Conservation (phyloP, 2,797 vertebrate genomes). For the Gastrophryne carolinensis region DNA sequence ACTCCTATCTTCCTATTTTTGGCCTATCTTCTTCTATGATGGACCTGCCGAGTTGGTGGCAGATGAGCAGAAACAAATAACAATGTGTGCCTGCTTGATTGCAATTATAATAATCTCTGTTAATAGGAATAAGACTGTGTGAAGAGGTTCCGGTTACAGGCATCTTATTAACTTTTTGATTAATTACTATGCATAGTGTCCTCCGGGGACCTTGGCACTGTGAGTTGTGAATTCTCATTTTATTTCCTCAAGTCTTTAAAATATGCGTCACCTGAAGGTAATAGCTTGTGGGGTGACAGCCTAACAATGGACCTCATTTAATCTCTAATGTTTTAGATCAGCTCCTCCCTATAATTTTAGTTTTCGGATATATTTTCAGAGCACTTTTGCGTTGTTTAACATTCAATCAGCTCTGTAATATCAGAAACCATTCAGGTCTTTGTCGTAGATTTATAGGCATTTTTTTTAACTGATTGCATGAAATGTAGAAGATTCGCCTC, state of each 20-base stretch:
- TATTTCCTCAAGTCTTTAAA: constrained; percentile 56
- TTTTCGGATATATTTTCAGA: not conserved
- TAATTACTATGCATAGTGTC: constrained; percentile 75
- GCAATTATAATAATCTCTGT: constrained; percentile 77
- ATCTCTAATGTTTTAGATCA: constrained; percentile 23
- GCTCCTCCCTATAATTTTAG: constrained; percentile 23
- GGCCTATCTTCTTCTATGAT: constrained; percentile 70
- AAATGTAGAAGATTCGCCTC: not conserved
- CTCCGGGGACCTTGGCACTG: constrained; percentile 62
- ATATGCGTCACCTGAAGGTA: constrained; percentile 63
- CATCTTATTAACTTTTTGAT: constrained; percentile 79
- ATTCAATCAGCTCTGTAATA: not conserved
- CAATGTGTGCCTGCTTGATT: constrained; percentile 74
- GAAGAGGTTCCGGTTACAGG: constrained; percentile 74
- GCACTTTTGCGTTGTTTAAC: not conserved
- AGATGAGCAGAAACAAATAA: constrained; percentile 72
- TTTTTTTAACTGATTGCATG: not conserved
- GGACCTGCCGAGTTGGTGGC: constrained; percentile 75
- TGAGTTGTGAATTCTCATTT: constrained; percentile 55
- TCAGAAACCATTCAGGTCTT: not conserved
- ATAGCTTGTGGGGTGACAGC: constrained; percentile 62
- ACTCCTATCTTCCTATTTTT: constrained; percentile 4
- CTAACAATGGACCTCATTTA: constrained; percentile 60
- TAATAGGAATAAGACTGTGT: constrained; percentile 78
- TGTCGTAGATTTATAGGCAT: not conserved